Conservation (phyloP, 2,888 invertebrate species). For the Drosophila neotestacea region DNA sequence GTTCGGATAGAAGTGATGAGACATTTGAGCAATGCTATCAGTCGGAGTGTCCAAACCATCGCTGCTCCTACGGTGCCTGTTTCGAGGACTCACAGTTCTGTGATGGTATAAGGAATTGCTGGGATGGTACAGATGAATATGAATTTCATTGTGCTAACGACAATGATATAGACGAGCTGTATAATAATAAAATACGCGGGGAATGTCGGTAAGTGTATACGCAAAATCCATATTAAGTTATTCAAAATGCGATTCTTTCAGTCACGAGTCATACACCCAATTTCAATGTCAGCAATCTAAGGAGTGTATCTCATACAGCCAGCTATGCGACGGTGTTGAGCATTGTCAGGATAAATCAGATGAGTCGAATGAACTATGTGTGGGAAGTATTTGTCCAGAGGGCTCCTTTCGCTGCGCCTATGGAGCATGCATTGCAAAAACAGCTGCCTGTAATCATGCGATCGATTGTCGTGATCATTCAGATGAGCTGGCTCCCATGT, state of each 20-base stretch:
- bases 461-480: conserved; percentile 39
- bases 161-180: rapidly evolving
- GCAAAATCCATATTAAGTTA: background rate
- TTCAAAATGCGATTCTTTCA: background rate
- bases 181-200: background rate
- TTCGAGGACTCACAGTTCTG: background rate
- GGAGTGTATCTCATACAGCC: conserved; percentile 12
- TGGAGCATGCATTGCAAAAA: conserved; percentile 61
- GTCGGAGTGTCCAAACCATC: background rate
- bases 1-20: conserved; percentile 44
- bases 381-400: conserved; percentile 65
- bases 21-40: conserved; percentile 25
- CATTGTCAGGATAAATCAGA: conserved; percentile 75
- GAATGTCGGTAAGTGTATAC: conserved; percentile 5
- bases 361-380: conserved; percentile 69
- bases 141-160: background rate
- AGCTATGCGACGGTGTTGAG: conserved; percentile 26
- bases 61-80: conserved; percentile 45
- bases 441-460: conserved; percentile 28
- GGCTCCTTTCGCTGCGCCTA: conserved; percentile 68
- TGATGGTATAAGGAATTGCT: conserved; percentile 27
- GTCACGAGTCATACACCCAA: background rate
- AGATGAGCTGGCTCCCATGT: conserved; percentile 41
- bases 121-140: conserved; percentile 43
- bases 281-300: conserved; percentile 22